Evolutionary conservation across 92 coral and sea anemone species (phyloP).

Genomic region (Micromussa lordhowensis): DNA sequence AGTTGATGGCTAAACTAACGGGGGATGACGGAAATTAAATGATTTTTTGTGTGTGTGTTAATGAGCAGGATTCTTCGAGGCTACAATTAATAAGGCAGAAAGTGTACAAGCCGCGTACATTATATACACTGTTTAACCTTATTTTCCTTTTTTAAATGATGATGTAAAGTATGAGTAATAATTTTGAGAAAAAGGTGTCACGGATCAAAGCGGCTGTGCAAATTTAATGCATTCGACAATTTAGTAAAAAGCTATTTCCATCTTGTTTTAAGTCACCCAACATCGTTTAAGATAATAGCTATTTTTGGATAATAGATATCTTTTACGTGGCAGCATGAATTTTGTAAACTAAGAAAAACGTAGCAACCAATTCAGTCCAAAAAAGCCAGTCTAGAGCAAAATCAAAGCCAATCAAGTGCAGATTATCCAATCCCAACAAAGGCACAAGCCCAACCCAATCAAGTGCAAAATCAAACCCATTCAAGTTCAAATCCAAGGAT

Average conservation of each 20-base stretch:
- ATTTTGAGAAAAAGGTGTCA: not conserved
- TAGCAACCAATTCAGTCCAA: too few relatives aligned
- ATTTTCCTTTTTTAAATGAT: not conserved
- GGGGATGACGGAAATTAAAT: not conserved
- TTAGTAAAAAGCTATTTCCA: not conserved
- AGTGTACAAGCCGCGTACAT: not conserved
- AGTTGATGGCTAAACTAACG: not conserved
- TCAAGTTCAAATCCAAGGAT: not conserved
- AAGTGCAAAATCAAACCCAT: not conserved
- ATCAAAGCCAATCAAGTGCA: not conserved
- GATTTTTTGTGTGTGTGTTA: not conserved
- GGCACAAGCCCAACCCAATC: not conserved
- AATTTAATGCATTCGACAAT: not conserved
- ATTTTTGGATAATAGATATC: too few relatives aligned
- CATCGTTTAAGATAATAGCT: too few relatives aligned
- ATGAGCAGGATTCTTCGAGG: not conserved
- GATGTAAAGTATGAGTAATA: not conserved
- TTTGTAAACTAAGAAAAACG: too few relatives aligned
- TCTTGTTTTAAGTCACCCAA: not conserved
- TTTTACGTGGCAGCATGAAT: too few relatives aligned
- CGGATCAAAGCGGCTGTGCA: conserved; percentile 1
- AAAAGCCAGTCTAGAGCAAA: not conserved
- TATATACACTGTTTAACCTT: not conserved
- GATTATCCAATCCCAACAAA: not conserved
- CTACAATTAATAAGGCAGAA: too few relatives aligned